These are phyloP conservation scores for Galendromus occidentalis DNA, from an alignment of 1,140 invertebrate genomes.

Conservation along the genomic window DNA sequence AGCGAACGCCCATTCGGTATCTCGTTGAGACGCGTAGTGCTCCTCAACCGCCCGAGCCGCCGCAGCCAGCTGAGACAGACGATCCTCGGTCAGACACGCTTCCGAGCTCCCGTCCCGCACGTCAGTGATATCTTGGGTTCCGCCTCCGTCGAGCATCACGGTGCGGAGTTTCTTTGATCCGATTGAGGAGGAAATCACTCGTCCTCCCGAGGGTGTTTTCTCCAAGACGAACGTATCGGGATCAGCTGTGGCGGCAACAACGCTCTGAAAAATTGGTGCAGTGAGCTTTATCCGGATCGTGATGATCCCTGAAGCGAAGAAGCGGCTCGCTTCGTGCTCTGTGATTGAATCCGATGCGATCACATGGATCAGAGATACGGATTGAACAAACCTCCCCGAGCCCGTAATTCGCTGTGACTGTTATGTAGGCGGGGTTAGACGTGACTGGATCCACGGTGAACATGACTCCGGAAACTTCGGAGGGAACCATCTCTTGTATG, in stretches of 20 bases:
- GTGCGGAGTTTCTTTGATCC: neutral
- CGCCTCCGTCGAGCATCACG: neutral
- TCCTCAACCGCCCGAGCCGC: neutral
- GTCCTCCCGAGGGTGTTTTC: neutral
- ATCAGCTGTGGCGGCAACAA: neutral
- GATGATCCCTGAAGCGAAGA: no score
- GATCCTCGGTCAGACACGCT: neutral
- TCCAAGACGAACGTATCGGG: neutral
- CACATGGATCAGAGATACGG: no score
- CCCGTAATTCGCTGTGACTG: conserved; percentile 57
- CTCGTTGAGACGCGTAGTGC: conserved; percentile 2
- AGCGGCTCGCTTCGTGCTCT: no score
- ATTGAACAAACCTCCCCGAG: conserved; percentile 43
- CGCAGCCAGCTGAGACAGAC: neutral
- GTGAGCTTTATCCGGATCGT: no score
- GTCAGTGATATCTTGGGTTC: neutral
- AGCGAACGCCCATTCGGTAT: conserved; percentile 3
- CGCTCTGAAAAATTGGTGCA: neutral
- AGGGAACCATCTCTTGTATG: conserved; percentile 49
- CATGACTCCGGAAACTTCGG: conserved; percentile 50
- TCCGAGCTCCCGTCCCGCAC: neutral
- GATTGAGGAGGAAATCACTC: neutral
- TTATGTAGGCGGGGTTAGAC: conserved; percentile 41
- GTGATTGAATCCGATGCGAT: no score
- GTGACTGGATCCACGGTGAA: conserved; percentile 53